These are phyloP conservation scores for Toxotes jaculatrix DNA, from an alignment of 2,113 vertebrate genomes.

Conservation along the genomic window DNA sequence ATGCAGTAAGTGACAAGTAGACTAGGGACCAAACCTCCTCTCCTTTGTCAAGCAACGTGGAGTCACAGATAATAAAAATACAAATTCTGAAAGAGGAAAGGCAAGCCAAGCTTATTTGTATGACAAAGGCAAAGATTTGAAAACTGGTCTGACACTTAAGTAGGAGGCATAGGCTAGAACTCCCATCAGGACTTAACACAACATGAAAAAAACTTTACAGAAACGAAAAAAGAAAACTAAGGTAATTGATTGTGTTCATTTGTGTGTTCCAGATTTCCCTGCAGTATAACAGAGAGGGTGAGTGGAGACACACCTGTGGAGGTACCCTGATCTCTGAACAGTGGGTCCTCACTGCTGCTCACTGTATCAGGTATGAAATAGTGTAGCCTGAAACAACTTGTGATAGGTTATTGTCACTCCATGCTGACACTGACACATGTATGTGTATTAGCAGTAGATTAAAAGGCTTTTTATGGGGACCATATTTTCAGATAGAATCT, in stretches of 20 bases:
- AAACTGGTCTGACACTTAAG: not conserved
- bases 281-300: conserved; percentile 80
- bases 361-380: conserved; percentile 89
- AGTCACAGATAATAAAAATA: not conserved
- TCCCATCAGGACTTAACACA: not conserved
- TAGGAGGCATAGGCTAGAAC: not conserved
- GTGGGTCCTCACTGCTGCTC: conserved; percentile 92
- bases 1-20: not conserved
- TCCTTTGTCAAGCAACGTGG: no score
- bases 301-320: conserved; percentile 90
- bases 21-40: no score
- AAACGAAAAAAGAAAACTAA: not conserved
- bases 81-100: not conserved
- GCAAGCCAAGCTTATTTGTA: not conserved
- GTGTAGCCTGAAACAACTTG: not conserved
- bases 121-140: not conserved
- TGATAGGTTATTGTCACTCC: not conserved
- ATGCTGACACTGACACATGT: not conserved
- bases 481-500: not conserved
- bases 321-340: conserved; percentile 86
- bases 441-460: not conserved
- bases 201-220: not conserved
- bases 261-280: conserved; percentile 86
- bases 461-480: not conserved
- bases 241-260: not conserved